Evolutionary conservation across 1,140 invertebrate species (phyloP), one percentile per base, ranked within the genome.

Genomic region (Eupristina koningsbergeri): DNA sequence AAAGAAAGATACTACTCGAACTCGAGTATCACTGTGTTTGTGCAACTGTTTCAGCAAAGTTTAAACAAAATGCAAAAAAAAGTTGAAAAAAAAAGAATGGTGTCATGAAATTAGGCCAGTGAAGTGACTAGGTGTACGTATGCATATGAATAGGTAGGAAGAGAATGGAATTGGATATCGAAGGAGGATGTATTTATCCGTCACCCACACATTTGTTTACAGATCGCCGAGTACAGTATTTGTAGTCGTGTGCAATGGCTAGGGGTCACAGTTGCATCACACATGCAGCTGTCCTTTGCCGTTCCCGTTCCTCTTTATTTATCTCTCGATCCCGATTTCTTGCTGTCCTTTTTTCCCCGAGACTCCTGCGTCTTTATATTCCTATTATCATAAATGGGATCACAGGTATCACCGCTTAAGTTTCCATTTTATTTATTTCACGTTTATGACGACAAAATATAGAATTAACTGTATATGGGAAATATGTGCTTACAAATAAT

Each of bases 161-260:
- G 29, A 75, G n/a, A 53, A 6, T 29, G 67, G 36, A 7, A 36
- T 7, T 9, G 67, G 2, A 36, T 5, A 26, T 26, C 47, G 47
- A 26, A 71, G 86, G 86, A 86, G 81, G 88, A 88, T 88, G 85
- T 87, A 87, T 91, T 89, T 89, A 92, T 92, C 91, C 90, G 92
- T 92, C 91, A 92, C 91, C 91, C 90, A 91, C 91, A 89, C 89
- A 89, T 89, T 89, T 87, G 88, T 81, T 86, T 36, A 84, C 69
- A 78, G 83, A 88, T 86, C 69, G 50, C 39, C 34, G 31, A 71
- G 29, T 53, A 45, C 45, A 17, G 45, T 64, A 63, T 85, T 84
- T 77, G 61, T 61, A 76, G 15, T n/a, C 19, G 41, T 34, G 11
- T 29, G 36, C 61, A 77, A 76, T 79, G 61, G 80, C 83, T 41